These are phyloP conservation scores for Percopsis transmontana DNA, from an alignment of 2,113 vertebrate species.

Conservation along the genomic window DNA sequence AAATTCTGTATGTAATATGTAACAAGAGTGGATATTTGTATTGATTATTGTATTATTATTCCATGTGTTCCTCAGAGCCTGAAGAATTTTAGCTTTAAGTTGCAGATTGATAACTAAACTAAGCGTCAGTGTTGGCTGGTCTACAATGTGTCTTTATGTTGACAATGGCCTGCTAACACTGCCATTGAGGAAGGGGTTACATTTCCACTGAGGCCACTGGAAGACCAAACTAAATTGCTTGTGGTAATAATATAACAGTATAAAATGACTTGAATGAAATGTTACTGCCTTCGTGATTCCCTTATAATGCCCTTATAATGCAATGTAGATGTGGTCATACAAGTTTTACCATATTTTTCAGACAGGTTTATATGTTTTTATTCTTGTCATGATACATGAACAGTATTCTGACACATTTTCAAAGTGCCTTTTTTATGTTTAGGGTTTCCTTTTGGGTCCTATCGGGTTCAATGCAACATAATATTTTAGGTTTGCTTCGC, in stretches of 20 bases:
- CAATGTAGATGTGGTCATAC: slow-evolving; percentile 1
- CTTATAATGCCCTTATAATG: background rate
- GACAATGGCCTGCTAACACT: no score
- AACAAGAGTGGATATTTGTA: no score
- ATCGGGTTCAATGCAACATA: slow-evolving; percentile 23
- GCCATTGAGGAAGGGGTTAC: background rate
- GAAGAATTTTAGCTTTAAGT: no score
- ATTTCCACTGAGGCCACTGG: background rate
- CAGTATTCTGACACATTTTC: slow-evolving; percentile 35
- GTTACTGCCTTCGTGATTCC: background rate
- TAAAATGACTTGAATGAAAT: background rate
- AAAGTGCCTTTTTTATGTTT: slow-evolving; percentile 60
- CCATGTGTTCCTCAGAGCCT: no score
- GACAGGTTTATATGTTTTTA: background rate
- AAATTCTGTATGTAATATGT: no score
- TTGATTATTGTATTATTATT: no score
- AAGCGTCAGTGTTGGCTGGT: no score
- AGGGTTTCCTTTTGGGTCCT: slow-evolving; percentile 24
- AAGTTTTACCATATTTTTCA: background rate
- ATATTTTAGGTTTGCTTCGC: slow-evolving; percentile 22
- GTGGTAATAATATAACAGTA: background rate
- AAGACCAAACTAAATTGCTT: no score
- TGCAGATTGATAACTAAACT: no score
- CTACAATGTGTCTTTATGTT: no score
- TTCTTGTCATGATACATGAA: background rate